Conservation (phyloP, 2,797 vertebrate species). For the Tachyglossus aculeatus region DNA sequence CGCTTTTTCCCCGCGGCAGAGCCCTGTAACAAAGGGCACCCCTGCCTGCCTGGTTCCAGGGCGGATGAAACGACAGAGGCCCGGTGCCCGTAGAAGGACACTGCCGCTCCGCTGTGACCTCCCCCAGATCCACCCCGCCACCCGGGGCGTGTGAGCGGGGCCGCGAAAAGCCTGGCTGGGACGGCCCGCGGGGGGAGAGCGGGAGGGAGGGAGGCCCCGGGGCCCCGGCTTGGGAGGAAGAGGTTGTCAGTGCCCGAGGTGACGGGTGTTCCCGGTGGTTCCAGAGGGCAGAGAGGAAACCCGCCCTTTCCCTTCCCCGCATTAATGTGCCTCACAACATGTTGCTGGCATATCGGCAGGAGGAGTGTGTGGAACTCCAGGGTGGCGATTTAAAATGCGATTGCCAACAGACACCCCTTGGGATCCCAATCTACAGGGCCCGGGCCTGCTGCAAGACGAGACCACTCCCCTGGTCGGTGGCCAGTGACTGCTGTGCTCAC, state of each 20-base stretch:
- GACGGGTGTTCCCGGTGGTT: too few species aligned
- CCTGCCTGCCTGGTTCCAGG: too few species aligned
- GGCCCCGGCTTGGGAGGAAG: too few species aligned
- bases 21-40: too few species aligned
- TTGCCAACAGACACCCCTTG: conserved; percentile 81
- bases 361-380: conserved; percentile 74
- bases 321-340: conserved; percentile 76
- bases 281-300: conserved; percentile 74
- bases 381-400: conserved; percentile 79
- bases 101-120: too few species aligned
- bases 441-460: conserved; percentile 73
- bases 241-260: neutral
- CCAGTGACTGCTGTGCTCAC: conserved; percentile 52
- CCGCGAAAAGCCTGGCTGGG: too few species aligned
- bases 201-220: rapidly evolving
- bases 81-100: too few species aligned
- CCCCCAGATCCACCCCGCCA: too few species aligned
- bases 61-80: too few species aligned
- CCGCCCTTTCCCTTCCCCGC: conserved; percentile 70
- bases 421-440: conserved; percentile 79
- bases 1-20: too few species aligned
- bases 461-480: conserved; percentile 68
- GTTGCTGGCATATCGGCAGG: conserved; percentile 77
- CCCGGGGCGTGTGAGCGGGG: too few species aligned
- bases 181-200: neutral